Percentiles rank a stretch among this genome's conserved stretches.
Evolutionary conservation across 2,113 vertebrate species (phyloP).

Genomic region (Prochilodus magdalenae): DNA sequence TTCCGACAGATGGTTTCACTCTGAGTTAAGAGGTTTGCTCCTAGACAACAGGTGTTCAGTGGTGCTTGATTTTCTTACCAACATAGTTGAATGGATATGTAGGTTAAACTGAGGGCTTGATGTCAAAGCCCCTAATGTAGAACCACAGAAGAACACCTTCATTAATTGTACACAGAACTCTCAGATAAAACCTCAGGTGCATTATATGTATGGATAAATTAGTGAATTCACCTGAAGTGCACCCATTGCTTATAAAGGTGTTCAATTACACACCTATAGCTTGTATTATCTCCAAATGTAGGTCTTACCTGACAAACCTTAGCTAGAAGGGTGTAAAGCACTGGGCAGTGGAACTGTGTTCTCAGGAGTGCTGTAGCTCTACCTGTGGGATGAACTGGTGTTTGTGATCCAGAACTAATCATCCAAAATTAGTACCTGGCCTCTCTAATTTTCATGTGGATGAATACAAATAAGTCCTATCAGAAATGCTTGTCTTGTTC

Average conservation of each 20-base stretch:
- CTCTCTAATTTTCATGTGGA: no score
- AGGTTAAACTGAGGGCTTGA: neutral
- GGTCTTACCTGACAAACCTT: neutral
- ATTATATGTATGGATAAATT: neutral
- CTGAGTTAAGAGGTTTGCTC: constrained; percentile 44
- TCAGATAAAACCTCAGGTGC: neutral
- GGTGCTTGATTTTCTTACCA: constrained; percentile 18
- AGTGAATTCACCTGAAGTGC: no score
- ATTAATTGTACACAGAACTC: no score
- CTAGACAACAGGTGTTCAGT: constrained; percentile 39
- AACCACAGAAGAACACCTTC: neutral
- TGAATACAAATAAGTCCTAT: no score
- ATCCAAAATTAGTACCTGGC: no score
- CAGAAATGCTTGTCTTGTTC: no score
- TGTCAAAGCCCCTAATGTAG: neutral
- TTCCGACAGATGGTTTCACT: constrained; percentile 44
- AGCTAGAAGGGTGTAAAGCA: neutral
- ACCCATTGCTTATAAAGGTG: no score
- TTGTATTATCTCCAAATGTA: no score
- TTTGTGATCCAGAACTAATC: neutral
- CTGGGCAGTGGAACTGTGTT: neutral
- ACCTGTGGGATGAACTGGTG: no score
- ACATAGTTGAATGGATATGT: neutral
- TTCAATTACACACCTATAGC: no score
- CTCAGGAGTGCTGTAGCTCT: no score